Evolutionary conservation across 1,140 invertebrate species (phyloP), one percentile per base, ranked within the genome.

Genomic region (Heliconius melpomene): DNA sequence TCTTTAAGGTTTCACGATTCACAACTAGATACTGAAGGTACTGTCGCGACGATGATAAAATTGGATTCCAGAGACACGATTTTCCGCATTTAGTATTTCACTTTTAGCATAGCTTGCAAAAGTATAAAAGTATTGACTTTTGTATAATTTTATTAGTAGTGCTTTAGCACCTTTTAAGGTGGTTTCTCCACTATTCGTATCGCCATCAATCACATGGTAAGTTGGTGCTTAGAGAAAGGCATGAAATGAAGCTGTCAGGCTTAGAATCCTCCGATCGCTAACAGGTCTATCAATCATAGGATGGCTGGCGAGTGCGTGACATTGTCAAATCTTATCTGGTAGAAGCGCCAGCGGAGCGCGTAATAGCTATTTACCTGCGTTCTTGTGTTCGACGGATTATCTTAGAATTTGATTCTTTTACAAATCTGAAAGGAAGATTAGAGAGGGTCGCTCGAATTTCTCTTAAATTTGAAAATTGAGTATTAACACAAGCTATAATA

Each of bases 321-420:
- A 78, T 82, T 74, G 84, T 93, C 91, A 89, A 89, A 90, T 87
- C 86, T 89, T 91, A 92, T 93, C 90, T 87, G 26, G 77, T 52
- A 77, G 78, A 80, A 86, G 81, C 80, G 26, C 83, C 92, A 92
- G 60, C 86, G 90, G 87, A 90, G 91, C 91, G 90, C 71, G 86
- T 92, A 92, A 93, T 93, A 91, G 92, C 89, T 93, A 91, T 89
- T 92, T 93, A 93, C 90, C 90, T 91, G 89, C 86, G 79, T 79
- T 82, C 79, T 85, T 84, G 78, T 87, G 84, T 85, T 81, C 83
- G 74, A 83, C 72, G 85, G 89, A 92, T 91, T 91, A 91, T 90
- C 85, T 88, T 81, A 76, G 88, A 86, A 86, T 89, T 89, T 89
- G 86, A 90, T 91, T 90, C 87, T 88, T 89, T 88, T 86, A 85